Conservation (phyloP, 2,113 vertebrate genomes). For the Dromaius novaehollandiae region DNA sequence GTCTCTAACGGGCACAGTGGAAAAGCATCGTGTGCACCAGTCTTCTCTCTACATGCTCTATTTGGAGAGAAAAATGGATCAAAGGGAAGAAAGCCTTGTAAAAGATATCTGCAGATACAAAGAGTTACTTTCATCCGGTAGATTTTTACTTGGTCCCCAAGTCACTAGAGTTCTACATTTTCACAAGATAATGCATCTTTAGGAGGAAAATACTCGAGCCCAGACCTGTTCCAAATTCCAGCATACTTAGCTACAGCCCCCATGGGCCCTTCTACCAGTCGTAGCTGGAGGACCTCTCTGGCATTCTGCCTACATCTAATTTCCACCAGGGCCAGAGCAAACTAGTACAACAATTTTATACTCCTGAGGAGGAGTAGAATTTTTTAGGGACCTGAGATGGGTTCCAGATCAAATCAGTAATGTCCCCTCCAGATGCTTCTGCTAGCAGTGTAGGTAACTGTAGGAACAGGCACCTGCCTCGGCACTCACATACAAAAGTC, state of each 20-base stretch:
- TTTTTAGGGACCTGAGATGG: background rate
- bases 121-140: slow-evolving; percentile 35
- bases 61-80: slow-evolving; percentile 55
- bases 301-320: background rate
- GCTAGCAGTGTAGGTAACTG: background rate
- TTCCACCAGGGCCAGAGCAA: background rate
- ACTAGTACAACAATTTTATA: background rate
- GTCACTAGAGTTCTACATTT: background rate
- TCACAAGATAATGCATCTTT: background rate
- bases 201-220: background rate
- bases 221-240: background rate
- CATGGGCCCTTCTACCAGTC: background rate
- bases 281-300: background rate
- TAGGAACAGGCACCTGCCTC: background rate
- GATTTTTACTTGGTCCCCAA: slow-evolving; percentile 1
- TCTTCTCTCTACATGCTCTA: slow-evolving; percentile 27
- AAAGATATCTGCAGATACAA: slow-evolving; percentile 25
- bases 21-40: background rate
- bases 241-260: background rate
- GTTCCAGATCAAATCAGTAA: background rate
- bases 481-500: background rate
- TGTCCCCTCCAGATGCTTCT: background rate
- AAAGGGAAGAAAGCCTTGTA: slow-evolving; percentile 47
- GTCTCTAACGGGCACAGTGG: slow-evolving; percentile 42
- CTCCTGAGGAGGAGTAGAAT: background rate